These are phyloP conservation scores for Salminus brasiliensis DNA, from an alignment of 2,113 vertebrate species.

Conservation along the genomic window DNA sequence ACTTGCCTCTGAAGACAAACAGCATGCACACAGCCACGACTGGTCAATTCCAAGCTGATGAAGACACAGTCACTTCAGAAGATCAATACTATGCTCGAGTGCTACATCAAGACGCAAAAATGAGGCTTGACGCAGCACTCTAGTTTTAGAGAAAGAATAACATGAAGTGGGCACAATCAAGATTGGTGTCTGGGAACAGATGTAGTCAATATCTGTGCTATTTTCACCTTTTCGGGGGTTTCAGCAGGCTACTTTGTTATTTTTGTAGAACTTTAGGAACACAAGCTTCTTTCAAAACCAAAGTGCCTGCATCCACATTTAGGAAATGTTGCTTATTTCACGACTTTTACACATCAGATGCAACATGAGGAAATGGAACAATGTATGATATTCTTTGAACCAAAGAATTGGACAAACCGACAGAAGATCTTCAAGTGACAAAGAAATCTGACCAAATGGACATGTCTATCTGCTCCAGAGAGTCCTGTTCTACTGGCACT, in stretches of 20 bases:
- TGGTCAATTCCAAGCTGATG: slow-evolving; percentile 36
- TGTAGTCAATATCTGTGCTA: neutral
- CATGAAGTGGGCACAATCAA: neutral
- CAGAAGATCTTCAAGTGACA: too few relatives aligned
- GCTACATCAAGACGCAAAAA: slow-evolving; percentile 16
- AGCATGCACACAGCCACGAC: neutral
- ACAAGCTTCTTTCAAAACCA: too few relatives aligned
- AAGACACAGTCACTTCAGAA: slow-evolving; percentile 1
- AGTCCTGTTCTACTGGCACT: too few relatives aligned
- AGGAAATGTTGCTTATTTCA: too few relatives aligned
- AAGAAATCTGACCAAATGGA: too few relatives aligned
- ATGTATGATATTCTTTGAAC: too few relatives aligned
- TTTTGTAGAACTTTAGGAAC: neutral
- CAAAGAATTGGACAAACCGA: too few relatives aligned
- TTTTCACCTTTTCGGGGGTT: neutral
- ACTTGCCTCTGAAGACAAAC: slow-evolving; percentile 19
- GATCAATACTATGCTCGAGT: slow-evolving; percentile 29
- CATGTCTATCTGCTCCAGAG: too few relatives aligned
- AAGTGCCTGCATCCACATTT: too few relatives aligned
- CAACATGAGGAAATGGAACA: too few relatives aligned
- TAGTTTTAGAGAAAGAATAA: slow-evolving; percentile 20
- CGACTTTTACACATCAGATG: too few relatives aligned
- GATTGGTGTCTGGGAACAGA: slow-evolving; percentile 9
- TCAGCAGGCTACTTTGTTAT: neutral
- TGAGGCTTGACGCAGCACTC: too few relatives aligned